Evolutionary conservation across 1,140 invertebrate species (phyloP).

Genomic region (Heliconius congener): DNA sequence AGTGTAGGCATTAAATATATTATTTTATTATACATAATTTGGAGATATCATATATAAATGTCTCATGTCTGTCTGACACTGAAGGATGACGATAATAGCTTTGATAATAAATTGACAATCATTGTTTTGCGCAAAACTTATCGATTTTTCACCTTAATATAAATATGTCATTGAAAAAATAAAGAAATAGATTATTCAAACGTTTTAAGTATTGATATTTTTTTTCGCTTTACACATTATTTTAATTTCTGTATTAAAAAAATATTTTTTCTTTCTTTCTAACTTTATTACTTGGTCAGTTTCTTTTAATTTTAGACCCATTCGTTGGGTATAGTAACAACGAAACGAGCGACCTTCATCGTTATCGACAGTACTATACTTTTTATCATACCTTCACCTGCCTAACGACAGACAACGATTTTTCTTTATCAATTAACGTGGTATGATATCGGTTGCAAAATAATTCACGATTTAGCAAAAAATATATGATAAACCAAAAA

Average conservation of each 20-base stretch:
- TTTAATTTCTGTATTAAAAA: too few species aligned
- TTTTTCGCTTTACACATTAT: too few species aligned
- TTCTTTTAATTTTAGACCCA: too few species aligned
- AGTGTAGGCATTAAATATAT: neutral
- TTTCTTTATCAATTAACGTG: neutral
- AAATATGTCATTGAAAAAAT: constrained; percentile 15
- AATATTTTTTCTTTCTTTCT: too few species aligned
- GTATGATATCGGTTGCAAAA: neutral
- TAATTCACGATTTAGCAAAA: neutral
- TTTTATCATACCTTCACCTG: neutral
- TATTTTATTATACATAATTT: neutral
- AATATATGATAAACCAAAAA: neutral
- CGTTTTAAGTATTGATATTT: too few species aligned
- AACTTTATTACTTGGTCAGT: too few species aligned
- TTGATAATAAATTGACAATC: constrained; percentile 20
- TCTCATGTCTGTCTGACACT: constrained; percentile 16
- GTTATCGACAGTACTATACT: neutral
- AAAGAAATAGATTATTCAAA: neutral
- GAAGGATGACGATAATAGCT: constrained; percentile 28
- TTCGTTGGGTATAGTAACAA: too few species aligned
- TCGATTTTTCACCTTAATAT: constrained; percentile 21
- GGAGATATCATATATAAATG: neutral
- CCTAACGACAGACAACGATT: neutral
- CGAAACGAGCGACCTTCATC: neutral
- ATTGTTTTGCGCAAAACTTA: constrained; percentile 23